Conservation (phyloP, 2,888 invertebrate genomes). For the Oscheius sp. region DNA sequence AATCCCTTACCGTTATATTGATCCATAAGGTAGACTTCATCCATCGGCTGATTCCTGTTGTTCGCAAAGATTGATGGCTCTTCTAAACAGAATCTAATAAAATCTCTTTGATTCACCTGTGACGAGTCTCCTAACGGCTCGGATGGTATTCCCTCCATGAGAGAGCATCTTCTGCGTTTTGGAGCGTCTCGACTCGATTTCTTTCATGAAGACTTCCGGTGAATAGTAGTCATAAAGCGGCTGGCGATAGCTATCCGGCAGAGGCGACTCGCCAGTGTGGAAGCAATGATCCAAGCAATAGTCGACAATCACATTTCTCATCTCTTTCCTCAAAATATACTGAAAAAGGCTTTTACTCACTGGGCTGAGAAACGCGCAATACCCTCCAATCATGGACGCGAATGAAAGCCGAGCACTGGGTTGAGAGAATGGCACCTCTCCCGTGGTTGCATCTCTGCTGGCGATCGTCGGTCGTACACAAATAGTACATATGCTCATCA, state of each 20-base stretch:
- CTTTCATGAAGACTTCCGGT: constrained; percentile 30
- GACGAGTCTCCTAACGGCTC: neutral
- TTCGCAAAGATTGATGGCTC: neutral
- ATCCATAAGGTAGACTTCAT: neutral
- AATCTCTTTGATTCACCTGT: neutral
- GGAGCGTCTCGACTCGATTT: constrained; percentile 13
- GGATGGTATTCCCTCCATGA: neutral
- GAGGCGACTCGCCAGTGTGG: constrained; percentile 28
- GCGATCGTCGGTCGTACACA: constrained; percentile 46
- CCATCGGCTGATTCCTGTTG: neutral
- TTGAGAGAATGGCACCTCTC: constrained; percentile 3
- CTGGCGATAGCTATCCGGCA: constrained; percentile 23
- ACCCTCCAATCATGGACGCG: constrained; percentile 49
- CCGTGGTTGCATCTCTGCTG: constrained; percentile 29
- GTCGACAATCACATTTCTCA: constrained; percentile 32
- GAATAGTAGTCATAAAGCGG: constrained; percentile 30
- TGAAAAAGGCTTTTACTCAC: constrained; percentile 12
- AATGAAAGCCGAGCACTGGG: constrained; percentile 52
- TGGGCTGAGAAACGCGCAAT: neutral
- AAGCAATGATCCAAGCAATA: constrained; percentile 46
- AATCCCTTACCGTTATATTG: neutral
- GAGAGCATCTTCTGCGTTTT: constrained; percentile 8
- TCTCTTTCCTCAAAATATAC: constrained; percentile 37
- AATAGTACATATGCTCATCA: constrained; percentile 54
- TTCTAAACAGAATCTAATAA: neutral